A percentile compares a stretch with the other conserved stretches of the same genome.
phyloP scores from a whole-genome alignment of 1,140 invertebrate species.

The Pinna nobilis region DNA sequence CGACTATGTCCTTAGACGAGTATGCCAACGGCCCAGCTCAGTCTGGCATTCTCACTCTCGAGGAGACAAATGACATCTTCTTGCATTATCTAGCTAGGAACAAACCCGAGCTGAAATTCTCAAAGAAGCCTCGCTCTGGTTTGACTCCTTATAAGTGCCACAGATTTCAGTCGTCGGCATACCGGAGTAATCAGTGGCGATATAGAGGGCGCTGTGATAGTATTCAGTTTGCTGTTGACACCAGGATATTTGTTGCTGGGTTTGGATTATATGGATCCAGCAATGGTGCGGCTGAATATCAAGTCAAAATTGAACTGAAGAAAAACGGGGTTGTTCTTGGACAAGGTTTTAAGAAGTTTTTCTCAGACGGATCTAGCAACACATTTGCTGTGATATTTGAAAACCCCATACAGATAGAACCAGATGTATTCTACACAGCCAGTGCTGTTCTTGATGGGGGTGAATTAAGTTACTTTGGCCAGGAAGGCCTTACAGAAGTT shows the following conservation, averaged over 20 bases:
- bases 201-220: constrained; percentile 90
- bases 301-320: constrained; percentile 86
- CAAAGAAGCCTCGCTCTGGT: constrained; percentile 87
- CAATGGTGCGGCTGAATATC: constrained; percentile 87
- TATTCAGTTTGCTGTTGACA: constrained; percentile 89
- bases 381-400: constrained; percentile 91
- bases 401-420: constrained; percentile 87
- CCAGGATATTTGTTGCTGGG: constrained; percentile 88
- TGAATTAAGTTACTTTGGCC: constrained; percentile 92
- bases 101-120: constrained; percentile 89
- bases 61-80: constrained; percentile 87
- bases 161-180: constrained; percentile 96
- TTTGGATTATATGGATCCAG: constrained; percentile 92
- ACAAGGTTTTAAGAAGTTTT: constrained; percentile 85
- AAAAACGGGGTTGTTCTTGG: constrained; percentile 85
- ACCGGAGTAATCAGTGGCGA: constrained; percentile 96
- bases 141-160: constrained; percentile 93
- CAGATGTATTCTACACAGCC: constrained; percentile 90
- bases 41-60: constrained; percentile 82
- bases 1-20: constrained; percentile 89
- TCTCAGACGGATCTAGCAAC: constrained; percentile 85
- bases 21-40: constrained; percentile 88
- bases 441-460: constrained; percentile 87
- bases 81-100: constrained; percentile 84
- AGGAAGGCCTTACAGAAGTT: constrained; percentile 85